These are phyloP conservation scores for Apus apus DNA, from an alignment of 2,113 vertebrate species.

Conservation along the genomic window DNA sequence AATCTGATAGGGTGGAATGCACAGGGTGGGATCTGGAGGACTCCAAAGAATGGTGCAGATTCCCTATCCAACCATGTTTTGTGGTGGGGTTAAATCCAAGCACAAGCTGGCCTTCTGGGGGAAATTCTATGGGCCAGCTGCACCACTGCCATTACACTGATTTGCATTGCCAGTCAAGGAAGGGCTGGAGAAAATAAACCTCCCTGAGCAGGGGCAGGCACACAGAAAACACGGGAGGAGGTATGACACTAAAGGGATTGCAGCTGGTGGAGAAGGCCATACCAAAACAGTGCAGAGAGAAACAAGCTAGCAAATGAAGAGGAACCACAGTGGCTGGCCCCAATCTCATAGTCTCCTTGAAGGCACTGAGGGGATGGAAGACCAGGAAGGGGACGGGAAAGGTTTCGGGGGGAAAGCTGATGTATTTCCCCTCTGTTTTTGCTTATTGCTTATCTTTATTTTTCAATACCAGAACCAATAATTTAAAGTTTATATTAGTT, in stretches of 20 bases:
- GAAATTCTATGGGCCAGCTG: background rate
- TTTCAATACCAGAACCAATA: background rate
- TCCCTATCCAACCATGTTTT: fast-evolving
- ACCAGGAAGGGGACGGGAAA: background rate
- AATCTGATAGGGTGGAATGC: background rate
- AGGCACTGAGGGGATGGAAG: background rate
- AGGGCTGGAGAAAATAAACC: background rate
- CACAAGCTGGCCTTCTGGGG: background rate
- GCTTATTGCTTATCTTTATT: background rate
- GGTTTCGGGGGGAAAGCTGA: background rate
- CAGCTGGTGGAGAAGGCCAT: background rate
- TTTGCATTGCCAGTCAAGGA: background rate
- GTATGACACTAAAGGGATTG: background rate
- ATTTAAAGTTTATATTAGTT: background rate
- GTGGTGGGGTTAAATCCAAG: background rate
- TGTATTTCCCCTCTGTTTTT: background rate
- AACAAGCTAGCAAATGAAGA: background rate
- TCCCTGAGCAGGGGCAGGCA: background rate
- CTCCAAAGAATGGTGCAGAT: background rate
- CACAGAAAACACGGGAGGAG: background rate
- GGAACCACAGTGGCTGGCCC: background rate
- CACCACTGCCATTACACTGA: background rate
- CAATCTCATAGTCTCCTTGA: background rate
- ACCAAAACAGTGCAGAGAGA: background rate
- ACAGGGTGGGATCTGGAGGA: too few species aligned